A percentile compares a stretch with the other conserved stretches of the same genome.
Evolutionary conservation across 2,113 vertebrate species (phyloP).

Genomic region (Oreochromis tanganicae): DNA sequence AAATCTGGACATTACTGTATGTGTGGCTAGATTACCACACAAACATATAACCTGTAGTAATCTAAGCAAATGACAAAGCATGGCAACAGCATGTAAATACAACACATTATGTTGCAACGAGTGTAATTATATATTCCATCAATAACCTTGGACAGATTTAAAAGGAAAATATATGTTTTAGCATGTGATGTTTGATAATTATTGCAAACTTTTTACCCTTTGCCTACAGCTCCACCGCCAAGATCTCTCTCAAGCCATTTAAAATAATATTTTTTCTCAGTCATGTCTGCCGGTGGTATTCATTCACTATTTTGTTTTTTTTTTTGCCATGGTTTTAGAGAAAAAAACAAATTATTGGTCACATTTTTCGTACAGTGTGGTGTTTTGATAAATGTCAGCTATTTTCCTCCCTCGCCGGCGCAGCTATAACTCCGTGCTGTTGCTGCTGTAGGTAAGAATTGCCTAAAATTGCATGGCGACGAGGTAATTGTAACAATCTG

Average conservation of each 20-base stretch:
- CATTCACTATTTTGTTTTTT: not conserved
- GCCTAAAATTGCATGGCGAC: slow-evolving; percentile 8
- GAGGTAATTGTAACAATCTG: slow-evolving; percentile 34
- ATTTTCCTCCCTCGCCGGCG: not conserved
- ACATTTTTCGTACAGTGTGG: not conserved
- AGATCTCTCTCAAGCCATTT: not conserved
- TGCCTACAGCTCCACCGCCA: not conserved
- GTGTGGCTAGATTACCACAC: not conserved
- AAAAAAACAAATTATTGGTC: not conserved
- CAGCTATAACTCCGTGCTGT: not conserved
- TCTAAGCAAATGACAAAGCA: not conserved
- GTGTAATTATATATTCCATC: not conserved
- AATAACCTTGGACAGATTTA: not conserved
- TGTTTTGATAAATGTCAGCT: not conserved
- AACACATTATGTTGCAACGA: not conserved
- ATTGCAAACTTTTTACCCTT: not conserved
- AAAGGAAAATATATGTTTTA: not conserved
- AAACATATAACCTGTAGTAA: not conserved
- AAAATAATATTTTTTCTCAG: not conserved
- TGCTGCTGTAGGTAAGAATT: slow-evolving; percentile 15
- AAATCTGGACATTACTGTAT: not conserved
- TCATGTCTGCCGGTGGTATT: not conserved
- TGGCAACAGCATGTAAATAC: not conserved
- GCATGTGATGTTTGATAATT: not conserved
- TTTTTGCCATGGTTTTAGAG: not conserved